These are phyloP conservation scores for Proales similis DNA, from an alignment of 1,140 invertebrate species.

Conservation along the genomic window DNA sequence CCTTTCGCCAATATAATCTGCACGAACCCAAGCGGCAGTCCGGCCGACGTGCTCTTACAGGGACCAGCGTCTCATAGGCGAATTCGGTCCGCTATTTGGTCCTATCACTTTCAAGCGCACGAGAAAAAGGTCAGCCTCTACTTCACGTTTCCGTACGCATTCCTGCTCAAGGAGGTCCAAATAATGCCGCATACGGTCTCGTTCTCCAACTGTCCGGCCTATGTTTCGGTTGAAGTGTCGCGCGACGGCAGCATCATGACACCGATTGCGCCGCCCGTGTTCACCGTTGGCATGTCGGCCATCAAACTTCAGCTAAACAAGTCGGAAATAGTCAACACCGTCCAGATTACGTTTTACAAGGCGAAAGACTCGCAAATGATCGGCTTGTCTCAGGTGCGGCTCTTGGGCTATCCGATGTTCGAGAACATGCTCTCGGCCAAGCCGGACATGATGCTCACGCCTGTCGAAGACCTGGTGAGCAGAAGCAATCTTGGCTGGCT, in stretches of 20 bases:
- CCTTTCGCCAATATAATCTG: conserved; percentile 67
- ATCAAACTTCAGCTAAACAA: conserved; percentile 71
- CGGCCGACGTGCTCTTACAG: conserved; percentile 74
- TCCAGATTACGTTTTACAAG: conserved; percentile 64
- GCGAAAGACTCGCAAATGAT: conserved; percentile 77
- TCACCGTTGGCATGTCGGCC: conserved; percentile 73
- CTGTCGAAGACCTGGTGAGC: conserved; percentile 47
- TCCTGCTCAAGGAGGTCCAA: conserved; percentile 76
- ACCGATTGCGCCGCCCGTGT: conserved; percentile 64
- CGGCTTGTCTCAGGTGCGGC: conserved; percentile 74
- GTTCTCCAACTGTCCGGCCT: conserved; percentile 74
- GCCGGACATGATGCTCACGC: conserved; percentile 40
- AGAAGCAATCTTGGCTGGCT: conserved; percentile 62
- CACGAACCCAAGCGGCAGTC: conserved; percentile 73
- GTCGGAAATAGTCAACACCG: conserved; percentile 65
- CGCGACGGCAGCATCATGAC: conserved; percentile 55
- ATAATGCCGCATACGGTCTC: conserved; percentile 75
- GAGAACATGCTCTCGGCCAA: conserved; percentile 50
- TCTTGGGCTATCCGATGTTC: conserved; percentile 72
- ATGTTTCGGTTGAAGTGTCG: conserved; percentile 73
- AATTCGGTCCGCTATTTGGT: conserved; percentile 76
- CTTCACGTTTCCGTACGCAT: conserved; percentile 76
- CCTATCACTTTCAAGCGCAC: conserved; percentile 83
- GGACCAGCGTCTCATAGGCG: conserved; percentile 66
- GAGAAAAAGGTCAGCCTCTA: conserved; percentile 77